Evolutionary conservation across 2,888 invertebrate species (phyloP).

Genomic region (Vanessa cardui): DNA sequence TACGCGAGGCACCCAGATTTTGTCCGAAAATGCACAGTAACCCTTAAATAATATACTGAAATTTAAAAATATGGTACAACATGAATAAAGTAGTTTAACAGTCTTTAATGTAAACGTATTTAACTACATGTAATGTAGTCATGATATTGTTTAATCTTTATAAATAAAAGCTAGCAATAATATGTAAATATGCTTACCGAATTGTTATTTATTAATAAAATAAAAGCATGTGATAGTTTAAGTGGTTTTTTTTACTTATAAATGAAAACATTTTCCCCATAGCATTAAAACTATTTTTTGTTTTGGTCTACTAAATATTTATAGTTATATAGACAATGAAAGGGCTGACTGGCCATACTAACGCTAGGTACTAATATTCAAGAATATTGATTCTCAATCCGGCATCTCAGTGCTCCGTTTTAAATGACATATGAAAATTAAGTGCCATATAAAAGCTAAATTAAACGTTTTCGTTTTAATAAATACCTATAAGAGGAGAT

Average conservation of each 20-base stretch:
- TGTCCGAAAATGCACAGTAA: slow-evolving; percentile 49
- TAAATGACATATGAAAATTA: too few species aligned
- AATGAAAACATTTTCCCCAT: too few species aligned
- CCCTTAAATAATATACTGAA: slow-evolving; percentile 13
- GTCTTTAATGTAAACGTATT: neutral
- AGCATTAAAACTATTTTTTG: too few species aligned
- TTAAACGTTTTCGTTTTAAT: too few species aligned
- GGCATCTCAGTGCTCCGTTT: too few species aligned
- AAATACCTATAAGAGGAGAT: too few species aligned
- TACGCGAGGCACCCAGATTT: slow-evolving; percentile 67
- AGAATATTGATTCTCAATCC: too few species aligned
- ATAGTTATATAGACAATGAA: too few species aligned
- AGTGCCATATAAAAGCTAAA: too few species aligned
- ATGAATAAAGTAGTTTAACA: neutral
- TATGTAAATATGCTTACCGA: neutral
- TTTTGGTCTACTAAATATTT: too few species aligned
- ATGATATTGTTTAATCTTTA: neutral
- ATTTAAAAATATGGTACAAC: neutral
- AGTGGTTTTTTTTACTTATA: neutral
- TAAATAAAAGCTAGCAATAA: neutral
- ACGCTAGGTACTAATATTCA: too few species aligned
- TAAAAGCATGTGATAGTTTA: neutral
- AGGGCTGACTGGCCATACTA: too few species aligned
- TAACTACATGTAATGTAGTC: neutral
- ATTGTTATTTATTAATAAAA: neutral